phyloP scores from a whole-genome alignment of 2,113 vertebrate genomes.

The Corapipo altera region DNA sequence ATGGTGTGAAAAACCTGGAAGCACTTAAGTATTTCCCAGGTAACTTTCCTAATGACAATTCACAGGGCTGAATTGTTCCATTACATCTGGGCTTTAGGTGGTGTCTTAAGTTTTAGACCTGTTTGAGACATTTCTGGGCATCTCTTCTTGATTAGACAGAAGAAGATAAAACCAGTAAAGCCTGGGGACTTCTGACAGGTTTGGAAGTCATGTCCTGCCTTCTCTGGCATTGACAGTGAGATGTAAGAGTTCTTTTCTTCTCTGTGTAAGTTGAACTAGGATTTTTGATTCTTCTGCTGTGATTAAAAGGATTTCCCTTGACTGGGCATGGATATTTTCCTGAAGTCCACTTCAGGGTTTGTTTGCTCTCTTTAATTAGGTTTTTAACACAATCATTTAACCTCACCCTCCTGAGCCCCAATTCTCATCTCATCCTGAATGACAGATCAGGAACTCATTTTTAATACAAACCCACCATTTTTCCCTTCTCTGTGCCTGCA shows the following conservation, averaged over 20 bases:
- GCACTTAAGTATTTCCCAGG: background rate
- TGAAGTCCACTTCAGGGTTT: background rate
- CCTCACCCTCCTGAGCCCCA: background rate
- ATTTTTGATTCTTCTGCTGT: background rate
- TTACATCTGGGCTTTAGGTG: background rate
- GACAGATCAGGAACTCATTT: background rate
- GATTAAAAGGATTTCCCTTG: background rate
- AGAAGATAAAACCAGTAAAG: background rate
- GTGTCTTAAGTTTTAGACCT: background rate
- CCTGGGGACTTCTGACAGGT: background rate
- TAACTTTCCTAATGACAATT: background rate
- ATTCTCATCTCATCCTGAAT: fast-evolving
- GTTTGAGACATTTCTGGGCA: background rate
- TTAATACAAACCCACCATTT: background rate
- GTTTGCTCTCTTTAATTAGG: background rate
- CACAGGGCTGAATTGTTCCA: background rate
- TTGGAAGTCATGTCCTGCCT: background rate
- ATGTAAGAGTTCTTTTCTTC: background rate
- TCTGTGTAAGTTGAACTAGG: background rate
- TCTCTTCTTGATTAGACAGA: background rate
- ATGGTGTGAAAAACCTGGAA: background rate
- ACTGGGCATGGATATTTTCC: background rate
- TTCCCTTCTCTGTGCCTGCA: background rate
- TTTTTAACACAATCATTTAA: background rate
- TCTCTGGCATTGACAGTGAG: fast-evolving